Evolutionary conservation across 2,888 invertebrate species (phyloP).

Genomic region (Drosophila gaucha): DNA sequence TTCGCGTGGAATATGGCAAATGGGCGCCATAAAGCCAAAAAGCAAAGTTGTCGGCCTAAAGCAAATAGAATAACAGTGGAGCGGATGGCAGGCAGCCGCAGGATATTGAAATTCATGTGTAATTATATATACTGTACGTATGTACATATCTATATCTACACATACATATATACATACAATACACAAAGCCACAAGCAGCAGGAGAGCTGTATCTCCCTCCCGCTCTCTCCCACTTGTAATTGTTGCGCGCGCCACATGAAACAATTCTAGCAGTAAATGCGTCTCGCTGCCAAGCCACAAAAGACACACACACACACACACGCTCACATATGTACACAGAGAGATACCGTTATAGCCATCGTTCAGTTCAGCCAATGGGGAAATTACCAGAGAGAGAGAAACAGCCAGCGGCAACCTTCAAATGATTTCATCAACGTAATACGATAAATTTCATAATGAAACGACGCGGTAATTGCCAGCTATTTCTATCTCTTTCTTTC

Average conservation of each 20-base stretch:
- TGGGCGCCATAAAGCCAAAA: slow-evolving; percentile 42
- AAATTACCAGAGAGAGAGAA: slow-evolving; percentile 54
- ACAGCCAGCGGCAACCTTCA: slow-evolving; percentile 50
- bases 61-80: slow-evolving; percentile 35
- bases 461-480: slow-evolving; percentile 72
- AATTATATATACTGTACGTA: slow-evolving; percentile 57
- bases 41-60: slow-evolving; percentile 21
- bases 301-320: slow-evolving; percentile 18
- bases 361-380: slow-evolving; percentile 61
- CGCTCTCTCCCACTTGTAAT: slow-evolving; percentile 31
- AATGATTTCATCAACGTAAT: slow-evolving; percentile 81
- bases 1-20: slow-evolving; percentile 47
- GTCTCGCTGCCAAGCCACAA: slow-evolving; percentile 48
- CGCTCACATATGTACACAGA: background rate
- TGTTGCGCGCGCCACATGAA: slow-evolving; percentile 55
- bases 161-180: background rate
- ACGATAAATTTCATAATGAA: slow-evolving; percentile 80
- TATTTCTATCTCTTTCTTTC: background rate
- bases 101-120: slow-evolving; percentile 79
- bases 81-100: slow-evolving; percentile 43
- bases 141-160: no score
- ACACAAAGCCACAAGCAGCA: slow-evolving; percentile 16
- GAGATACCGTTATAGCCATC: slow-evolving; percentile 13
- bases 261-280: slow-evolving; percentile 66
- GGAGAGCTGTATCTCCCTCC: background rate